Evolutionary conservation across 2,113 vertebrate species (phyloP), one percentile per base, ranked within the genome.

Genomic region (Bubo scandiacus): DNA sequence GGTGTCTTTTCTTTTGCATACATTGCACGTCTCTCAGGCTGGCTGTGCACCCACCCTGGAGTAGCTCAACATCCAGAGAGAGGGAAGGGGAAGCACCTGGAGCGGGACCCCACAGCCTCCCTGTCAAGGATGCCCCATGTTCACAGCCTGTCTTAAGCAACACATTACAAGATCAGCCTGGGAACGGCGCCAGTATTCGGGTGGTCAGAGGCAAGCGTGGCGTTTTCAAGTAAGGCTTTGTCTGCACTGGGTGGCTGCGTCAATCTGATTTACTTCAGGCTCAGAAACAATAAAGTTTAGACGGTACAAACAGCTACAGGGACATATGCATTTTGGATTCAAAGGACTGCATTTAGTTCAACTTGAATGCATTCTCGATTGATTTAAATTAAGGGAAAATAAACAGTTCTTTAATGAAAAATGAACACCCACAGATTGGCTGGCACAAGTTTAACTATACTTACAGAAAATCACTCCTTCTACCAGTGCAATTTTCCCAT

Each of bases 341-440:
- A 55, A 88, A 40, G 19, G 40, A 52, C n/a, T 43, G 51, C 27
- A 18, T 71, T 93, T 52, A 55, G 15, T 66, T 88, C 77, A 67
- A 55, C 47, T 4, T 43, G 57, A 92, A 84, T 49, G 52, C 16
- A 10, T 71, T 88, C 62, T 78, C 19, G 2, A 86, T 55, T 81
- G 87, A 75, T 91, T 96, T 86, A 86, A 88, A 68, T 75, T 62
- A 93, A 77, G 42, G 66, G 52, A 71, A 91, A 96, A 92, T 71
- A 86, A 96, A 88, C 80, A 71, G 52, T 67, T 92, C 71, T 88
- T 81, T 84, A 89, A 94, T 49, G 77, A 88, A 90, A 95, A 83
- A 92, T 25, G 68, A 86, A 74, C 72, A 51, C 62, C 71, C 42
- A 32, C 75, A 4, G 22, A 19, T 26, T 70, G 81, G 38, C 85